These are phyloP conservation scores for Dinocampus coccinellae DNA, from an alignment of 2,888 invertebrate species.

Conservation along the genomic window DNA sequence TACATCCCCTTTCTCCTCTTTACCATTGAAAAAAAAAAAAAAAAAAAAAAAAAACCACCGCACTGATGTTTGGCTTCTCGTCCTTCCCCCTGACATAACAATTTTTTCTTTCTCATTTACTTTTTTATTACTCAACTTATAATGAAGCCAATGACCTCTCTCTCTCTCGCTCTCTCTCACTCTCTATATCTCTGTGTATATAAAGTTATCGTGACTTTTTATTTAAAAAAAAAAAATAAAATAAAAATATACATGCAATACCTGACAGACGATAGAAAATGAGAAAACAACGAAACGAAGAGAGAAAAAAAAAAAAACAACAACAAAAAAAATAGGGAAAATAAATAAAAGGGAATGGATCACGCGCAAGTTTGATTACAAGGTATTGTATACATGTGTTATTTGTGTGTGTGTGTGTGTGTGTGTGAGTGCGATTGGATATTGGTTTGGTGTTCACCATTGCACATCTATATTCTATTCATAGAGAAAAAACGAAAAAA, in stretches of 20 bases:
- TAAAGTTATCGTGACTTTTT: neutral
- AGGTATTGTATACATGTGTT: constrained; percentile 54
- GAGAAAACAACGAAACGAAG: neutral
- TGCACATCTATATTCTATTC: too few species aligned
- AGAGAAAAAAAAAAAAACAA: neutral
- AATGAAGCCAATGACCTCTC: neutral
- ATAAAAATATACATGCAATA: neutral
- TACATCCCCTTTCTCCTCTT: neutral
- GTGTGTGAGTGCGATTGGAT: constrained; percentile 45
- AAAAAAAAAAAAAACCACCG: too few species aligned
- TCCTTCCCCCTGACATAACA: neutral
- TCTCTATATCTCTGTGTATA: neutral
- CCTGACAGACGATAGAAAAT: neutral
- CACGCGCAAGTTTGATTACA: constrained; percentile 61
- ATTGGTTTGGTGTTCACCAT: too few species aligned
- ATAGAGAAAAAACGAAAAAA: constrained; percentile 30
- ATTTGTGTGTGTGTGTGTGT: constrained; percentile 54
- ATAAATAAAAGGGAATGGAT: constrained; percentile 50
- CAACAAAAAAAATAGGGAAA: neutral
- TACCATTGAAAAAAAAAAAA: neutral
- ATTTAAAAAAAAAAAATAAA: too few species aligned
- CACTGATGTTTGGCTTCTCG: constrained; percentile 4
- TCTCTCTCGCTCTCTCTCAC: too few species aligned
- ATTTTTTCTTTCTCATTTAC: neutral
- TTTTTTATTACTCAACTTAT: neutral